Conservation (phyloP, 2,797 vertebrate species). For the Micrastur ruficollis region DNA sequence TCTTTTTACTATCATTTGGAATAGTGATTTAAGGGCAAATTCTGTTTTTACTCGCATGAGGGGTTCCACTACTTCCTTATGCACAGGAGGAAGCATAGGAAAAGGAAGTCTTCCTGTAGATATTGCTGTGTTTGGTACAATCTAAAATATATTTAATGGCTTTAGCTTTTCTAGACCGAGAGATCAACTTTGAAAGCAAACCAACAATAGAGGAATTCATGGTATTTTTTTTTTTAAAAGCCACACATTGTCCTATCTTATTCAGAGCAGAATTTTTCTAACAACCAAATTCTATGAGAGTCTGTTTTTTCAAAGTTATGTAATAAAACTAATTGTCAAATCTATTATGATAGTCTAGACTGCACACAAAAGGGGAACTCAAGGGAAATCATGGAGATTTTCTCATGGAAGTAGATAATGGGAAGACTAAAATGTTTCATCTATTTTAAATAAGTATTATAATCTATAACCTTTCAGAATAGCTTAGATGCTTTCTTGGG, state of each 20-base stretch:
- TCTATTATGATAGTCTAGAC: slow-evolving; percentile 29
- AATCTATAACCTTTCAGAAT: background rate
- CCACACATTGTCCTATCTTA: slow-evolving; percentile 33
- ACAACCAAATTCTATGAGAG: background rate
- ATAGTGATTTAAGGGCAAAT: background rate
- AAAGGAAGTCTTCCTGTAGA: background rate
- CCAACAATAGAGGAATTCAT: background rate
- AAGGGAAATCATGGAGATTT: background rate
- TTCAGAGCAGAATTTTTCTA: slow-evolving; percentile 28
- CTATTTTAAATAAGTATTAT: background rate
- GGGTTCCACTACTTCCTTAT: background rate
- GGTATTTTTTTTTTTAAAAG: background rate
- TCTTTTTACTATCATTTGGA: background rate
- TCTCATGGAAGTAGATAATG: background rate
- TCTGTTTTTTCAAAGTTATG: slow-evolving; percentile 16
- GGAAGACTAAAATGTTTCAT: background rate
- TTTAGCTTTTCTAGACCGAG: background rate
- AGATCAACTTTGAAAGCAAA: slow-evolving; percentile 30
- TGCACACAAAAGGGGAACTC: background rate
- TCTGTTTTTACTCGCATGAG: background rate
- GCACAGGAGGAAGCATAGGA: background rate
- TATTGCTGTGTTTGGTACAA: background rate
- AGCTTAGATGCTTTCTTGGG: background rate
- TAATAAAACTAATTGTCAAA: slow-evolving; percentile 30
- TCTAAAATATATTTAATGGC: background rate